Conservation (phyloP, 2,888 invertebrate species). For the Drosophila mulleri region DNA sequence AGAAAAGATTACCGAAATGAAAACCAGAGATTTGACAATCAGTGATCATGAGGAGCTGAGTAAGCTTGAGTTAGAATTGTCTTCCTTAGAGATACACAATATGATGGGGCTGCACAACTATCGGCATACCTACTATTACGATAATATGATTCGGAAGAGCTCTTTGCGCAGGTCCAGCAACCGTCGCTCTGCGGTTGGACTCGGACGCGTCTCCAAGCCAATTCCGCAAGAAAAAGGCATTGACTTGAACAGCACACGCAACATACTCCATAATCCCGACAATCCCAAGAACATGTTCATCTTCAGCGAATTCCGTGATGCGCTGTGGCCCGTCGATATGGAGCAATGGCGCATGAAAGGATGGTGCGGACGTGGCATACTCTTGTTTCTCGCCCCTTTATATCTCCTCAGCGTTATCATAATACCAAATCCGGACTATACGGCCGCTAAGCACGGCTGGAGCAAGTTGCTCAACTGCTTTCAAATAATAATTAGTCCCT, state of each 20-base stretch:
- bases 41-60: background rate
- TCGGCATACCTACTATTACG: background rate
- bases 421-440: slow-evolving; percentile 70
- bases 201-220: background rate
- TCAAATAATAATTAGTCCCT: slow-evolving; percentile 64
- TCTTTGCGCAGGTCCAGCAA: background rate
- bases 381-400: slow-evolving; percentile 32
- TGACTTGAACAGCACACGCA: slow-evolving; percentile 1
- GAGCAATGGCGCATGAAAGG: slow-evolving; percentile 50
- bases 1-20: background rate
- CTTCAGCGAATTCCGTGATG: slow-evolving; percentile 47
- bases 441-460: slow-evolving; percentile 75
- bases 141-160: background rate
- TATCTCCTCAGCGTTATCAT: slow-evolving; percentile 34
- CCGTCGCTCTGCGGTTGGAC: background rate
- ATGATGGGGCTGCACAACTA: background rate
- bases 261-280: slow-evolving; percentile 22
- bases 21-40: background rate
- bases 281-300: slow-evolving; percentile 55
- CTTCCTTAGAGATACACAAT: background rate
- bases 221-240: background rate
- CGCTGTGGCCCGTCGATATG: slow-evolving; percentile 57
- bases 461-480: slow-evolving; percentile 76
- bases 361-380: slow-evolving; percentile 15
- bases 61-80: background rate